Conservation (phyloP, 2,113 vertebrate species). For the Pithys albifrons region DNA sequence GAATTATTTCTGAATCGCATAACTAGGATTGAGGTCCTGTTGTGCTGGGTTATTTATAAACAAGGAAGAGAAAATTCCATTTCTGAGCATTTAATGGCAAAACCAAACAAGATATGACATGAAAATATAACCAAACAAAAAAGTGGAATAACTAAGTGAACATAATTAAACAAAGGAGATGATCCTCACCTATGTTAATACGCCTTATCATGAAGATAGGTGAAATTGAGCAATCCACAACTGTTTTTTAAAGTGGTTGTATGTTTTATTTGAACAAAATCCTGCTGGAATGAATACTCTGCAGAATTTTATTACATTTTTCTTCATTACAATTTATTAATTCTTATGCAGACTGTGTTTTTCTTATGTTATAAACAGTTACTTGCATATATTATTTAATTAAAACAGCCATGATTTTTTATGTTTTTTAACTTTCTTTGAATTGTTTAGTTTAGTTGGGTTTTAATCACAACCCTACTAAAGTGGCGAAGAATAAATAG, state of each 20-base stretch:
- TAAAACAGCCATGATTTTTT: not conserved
- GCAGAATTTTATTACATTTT: not conserved
- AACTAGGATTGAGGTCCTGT: not conserved
- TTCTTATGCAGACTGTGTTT: not conserved
- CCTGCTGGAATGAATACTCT: not conserved
- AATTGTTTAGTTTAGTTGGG: slow-evolving; percentile 23
- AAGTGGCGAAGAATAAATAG: slow-evolving; percentile 48
- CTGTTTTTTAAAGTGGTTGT: not conserved
- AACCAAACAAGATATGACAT: not conserved
- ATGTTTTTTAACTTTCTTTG: not conserved
- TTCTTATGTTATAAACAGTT: not conserved
- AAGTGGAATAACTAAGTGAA: not conserved
- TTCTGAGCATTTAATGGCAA: not conserved
- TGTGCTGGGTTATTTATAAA: not conserved
- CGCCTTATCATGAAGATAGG: not conserved
- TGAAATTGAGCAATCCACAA: not conserved
- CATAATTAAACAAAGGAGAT: not conserved
- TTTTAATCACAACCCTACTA: slow-evolving; percentile 38
- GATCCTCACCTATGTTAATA: not conserved
- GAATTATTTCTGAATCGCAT: not conserved
- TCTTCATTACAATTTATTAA: not conserved
- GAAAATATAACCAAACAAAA: not conserved
- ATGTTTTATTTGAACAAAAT: not conserved
- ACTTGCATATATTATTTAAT: not conserved
- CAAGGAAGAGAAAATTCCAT: not conserved